Conservation (phyloP, 2,797 vertebrate species). For the Chromobotia macracanthus region DNA sequence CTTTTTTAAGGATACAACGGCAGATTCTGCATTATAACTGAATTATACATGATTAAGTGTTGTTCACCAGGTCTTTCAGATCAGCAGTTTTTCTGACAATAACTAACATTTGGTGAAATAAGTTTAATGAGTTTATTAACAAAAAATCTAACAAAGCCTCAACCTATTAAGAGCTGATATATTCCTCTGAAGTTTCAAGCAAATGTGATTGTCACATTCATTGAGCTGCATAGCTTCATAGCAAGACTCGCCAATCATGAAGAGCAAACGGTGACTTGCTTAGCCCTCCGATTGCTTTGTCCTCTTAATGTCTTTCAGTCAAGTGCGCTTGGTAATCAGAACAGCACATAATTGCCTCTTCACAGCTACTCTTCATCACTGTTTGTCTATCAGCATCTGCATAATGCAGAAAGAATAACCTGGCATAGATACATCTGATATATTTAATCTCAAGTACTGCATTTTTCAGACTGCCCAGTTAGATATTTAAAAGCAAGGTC, state of each 20-base stretch:
- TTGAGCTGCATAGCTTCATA: neutral
- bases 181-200: neutral
- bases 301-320: constrained; percentile 14
- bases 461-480: neutral
- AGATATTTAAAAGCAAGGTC: constrained; percentile 24
- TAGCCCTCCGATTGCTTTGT: neutral
- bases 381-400: constrained; percentile 23
- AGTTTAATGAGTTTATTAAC: neutral
- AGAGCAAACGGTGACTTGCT: constrained; percentile 1
- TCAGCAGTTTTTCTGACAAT: too few species aligned
- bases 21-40: too few species aligned
- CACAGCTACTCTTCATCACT: constrained; percentile 15
- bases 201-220: neutral
- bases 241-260: neutral
- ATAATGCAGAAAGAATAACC: constrained; percentile 14
- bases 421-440: neutral
- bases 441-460: constrained; percentile 16
- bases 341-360: constrained; percentile 16
- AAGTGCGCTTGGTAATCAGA: constrained; percentile 31
- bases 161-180: too few species aligned
- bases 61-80: too few species aligned
- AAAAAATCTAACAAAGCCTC: neutral
- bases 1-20: too few species aligned
- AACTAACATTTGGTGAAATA: too few species aligned
- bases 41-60: too few species aligned